Percentiles rank a stretch among this genome's conserved stretches.
Conservation (phyloP, 2,888 invertebrate species). For the Rhamphomyia laevipes region DNA sequence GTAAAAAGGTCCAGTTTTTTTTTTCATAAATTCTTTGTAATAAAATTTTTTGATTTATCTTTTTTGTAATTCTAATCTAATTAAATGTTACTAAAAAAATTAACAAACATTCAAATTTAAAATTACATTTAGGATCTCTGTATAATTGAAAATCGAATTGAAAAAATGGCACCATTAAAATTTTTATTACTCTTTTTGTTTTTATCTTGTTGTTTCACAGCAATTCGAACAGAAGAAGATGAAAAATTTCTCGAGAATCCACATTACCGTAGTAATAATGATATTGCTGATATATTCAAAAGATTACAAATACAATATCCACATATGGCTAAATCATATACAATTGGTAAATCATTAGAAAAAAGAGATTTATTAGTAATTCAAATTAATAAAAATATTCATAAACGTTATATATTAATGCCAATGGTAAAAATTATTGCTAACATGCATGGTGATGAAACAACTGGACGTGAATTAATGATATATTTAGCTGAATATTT, state of each 20-base stretch:
- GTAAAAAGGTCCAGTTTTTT: too few species aligned
- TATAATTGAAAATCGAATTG: too few species aligned
- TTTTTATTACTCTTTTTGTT: too few species aligned
- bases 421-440: slow-evolving; percentile 92
- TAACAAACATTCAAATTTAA: too few species aligned
- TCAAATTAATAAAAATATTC: slow-evolving; percentile 47
- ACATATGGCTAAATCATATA: slow-evolving; percentile 54
- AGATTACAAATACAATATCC: slow-evolving; percentile 54
- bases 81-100: too few species aligned
- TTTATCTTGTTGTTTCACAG: too few species aligned
- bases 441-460: slow-evolving; percentile 95
- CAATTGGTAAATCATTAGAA: slow-evolving; percentile 75
- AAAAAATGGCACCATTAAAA: too few species aligned
- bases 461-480: slow-evolving; percentile 73
- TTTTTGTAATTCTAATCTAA: too few species aligned
- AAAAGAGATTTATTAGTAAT: slow-evolving; percentile 58
- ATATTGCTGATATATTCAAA: slow-evolving; percentile 51
- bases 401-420: slow-evolving; percentile 44
- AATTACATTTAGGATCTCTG: too few species aligned
- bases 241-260: slow-evolving; percentile 47
- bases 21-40: too few species aligned
- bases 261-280: slow-evolving; percentile 58
- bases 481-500: slow-evolving; percentile 77
- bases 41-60: too few species aligned
- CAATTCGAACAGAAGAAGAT: too few species aligned